Evolutionary conservation across 2,797 vertebrate species (phyloP).

Genomic region (Catamblyrhynchus diadema): DNA sequence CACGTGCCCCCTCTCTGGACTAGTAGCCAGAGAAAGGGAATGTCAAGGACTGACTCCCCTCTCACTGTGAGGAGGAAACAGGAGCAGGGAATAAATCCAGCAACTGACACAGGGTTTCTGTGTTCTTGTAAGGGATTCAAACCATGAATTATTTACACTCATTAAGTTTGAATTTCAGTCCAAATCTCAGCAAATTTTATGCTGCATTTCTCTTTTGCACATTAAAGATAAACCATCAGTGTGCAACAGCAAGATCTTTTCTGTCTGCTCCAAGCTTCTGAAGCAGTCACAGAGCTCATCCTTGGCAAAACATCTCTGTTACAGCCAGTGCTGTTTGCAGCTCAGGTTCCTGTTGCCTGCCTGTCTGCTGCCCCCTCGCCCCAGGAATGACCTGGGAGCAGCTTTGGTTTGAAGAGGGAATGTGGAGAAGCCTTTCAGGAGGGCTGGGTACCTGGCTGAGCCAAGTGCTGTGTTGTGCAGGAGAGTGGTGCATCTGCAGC

Average conservation of each 20-base stretch:
- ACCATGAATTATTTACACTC: background rate
- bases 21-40: background rate
- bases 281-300: background rate
- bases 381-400: background rate
- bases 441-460: background rate
- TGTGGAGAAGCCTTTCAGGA: background rate
- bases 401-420: background rate
- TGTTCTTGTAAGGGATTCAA: background rate
- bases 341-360: background rate
- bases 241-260: background rate
- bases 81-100: background rate
- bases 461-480: background rate
- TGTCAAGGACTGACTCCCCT: background rate
- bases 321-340: background rate
- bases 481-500: background rate
- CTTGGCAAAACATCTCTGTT: background rate
- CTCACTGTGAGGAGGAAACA: background rate
- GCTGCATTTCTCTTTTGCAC: background rate
- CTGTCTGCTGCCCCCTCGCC: background rate
- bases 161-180: background rate
- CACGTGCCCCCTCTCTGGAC: accelerated
- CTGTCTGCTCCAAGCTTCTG: background rate
- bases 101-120: background rate
- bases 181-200: background rate
- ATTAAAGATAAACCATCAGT: background rate